Evolutionary conservation across 2,888 invertebrate genomes (phyloP).

Genomic region (Pammene aurita): DNA sequence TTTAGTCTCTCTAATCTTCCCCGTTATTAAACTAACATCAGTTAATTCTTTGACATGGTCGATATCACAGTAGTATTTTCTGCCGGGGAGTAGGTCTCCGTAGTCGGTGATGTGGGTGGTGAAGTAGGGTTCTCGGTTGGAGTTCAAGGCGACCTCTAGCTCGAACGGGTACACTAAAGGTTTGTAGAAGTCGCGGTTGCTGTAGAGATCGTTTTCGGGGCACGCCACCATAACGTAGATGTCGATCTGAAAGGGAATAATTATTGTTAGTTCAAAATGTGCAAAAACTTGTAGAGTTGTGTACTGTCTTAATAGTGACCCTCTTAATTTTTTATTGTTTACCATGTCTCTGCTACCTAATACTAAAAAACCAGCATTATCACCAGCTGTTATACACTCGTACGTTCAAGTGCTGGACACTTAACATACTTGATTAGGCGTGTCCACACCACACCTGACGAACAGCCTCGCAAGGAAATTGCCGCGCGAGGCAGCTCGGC

Average conservation of each 20-base stretch:
- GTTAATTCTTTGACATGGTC: slow-evolving; percentile 66
- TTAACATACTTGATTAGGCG: too few species aligned
- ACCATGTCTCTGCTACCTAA: neutral
- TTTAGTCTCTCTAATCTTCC: slow-evolving; percentile 84
- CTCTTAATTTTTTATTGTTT: neutral
- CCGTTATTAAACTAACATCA: slow-evolving; percentile 90
- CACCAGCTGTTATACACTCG: too few species aligned
- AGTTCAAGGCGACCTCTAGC: slow-evolving; percentile 91
- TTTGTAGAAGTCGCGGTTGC: slow-evolving; percentile 92
- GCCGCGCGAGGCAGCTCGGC: too few species aligned
- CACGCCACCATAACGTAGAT: slow-evolving; percentile 96
- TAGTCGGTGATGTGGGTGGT: slow-evolving; percentile 89
- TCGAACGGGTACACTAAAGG: slow-evolving; percentile 97
- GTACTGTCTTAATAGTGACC: too few species aligned
- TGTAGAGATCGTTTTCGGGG: slow-evolving; percentile 93
- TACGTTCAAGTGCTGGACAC: too few species aligned
- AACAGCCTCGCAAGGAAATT: too few species aligned
- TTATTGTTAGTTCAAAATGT: neutral
- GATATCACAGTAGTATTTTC: slow-evolving; percentile 77
- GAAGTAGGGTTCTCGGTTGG: slow-evolving; percentile 79
- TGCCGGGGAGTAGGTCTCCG: slow-evolving; percentile 87
- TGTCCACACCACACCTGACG: too few species aligned
- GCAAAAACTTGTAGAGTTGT: too few species aligned
- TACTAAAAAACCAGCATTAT: too few species aligned
- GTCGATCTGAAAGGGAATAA: slow-evolving; percentile 86